Evolutionary conservation across 2,797 vertebrate genomes (phyloP).

Genomic region (Clarias fuscus): DNA sequence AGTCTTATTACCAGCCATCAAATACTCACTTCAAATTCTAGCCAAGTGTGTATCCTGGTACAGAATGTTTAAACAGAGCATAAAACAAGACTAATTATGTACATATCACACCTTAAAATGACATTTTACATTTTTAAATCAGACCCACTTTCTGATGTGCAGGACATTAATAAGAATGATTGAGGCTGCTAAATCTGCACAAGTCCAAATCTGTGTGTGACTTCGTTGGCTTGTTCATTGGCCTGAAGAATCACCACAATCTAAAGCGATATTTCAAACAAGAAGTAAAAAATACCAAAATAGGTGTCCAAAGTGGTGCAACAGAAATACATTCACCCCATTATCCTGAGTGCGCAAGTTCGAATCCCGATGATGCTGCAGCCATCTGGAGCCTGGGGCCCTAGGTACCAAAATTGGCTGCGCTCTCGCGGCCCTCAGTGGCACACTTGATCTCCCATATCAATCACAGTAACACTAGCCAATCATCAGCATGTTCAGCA

Average conservation of each 20-base stretch:
- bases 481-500: too few species aligned
- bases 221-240: not conserved
- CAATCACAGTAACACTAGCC: too few species aligned
- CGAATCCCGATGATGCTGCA: too few species aligned
- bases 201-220: not conserved
- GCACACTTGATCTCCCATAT: too few species aligned
- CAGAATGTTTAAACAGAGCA: constrained; percentile 41
- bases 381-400: too few species aligned
- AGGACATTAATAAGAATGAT: not conserved
- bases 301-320: not conserved
- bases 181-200: constrained; percentile 6
- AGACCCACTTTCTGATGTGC: constrained; percentile 34
- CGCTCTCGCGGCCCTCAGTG: too few species aligned
- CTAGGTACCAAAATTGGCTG: too few species aligned
- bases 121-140: constrained; percentile 48
- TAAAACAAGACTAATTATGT: constrained; percentile 40
- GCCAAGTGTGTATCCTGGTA: constrained; percentile 1
- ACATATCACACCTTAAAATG: constrained; percentile 48
- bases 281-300: not conserved
- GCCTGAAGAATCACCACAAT: not conserved
- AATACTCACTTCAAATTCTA: not conserved
- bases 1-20: not conserved
- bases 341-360: too few species aligned
- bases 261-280: not conserved
- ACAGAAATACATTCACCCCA: too few species aligned